Evolutionary conservation across 2,797 vertebrate genomes (phyloP), one percentile per base, ranked within the genome.

Genomic region (Pseudocheirus occidentalis): DNA sequence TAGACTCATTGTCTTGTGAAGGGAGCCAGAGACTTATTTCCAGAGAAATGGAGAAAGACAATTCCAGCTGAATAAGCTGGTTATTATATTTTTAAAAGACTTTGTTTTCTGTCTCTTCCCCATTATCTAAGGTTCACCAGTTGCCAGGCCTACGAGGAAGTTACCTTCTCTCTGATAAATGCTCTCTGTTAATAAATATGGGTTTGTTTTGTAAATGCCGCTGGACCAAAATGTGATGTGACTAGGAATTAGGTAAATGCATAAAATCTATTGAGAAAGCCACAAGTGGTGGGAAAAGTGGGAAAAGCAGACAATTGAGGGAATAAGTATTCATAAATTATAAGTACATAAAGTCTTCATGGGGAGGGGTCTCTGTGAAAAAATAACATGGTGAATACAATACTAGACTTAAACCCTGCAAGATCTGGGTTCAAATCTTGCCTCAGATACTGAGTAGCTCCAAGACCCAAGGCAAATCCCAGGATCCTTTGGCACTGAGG

Each of bases 211-310:
- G 16, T 90, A 56, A 92, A 62, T 53, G 55, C 52, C 90, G 13
- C 55, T 58, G 93, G 59, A 66, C 14, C 31, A 90, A 40, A 89
- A 24, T 24, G 89, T 50, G 90, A 34, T 40, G 62, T 90, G 53
- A 56, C 29, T 66, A 92, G 27, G 14, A 94, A 93, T 92, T 58
- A 94, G 91, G n/a, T 28, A 92, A 92, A 55, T 40, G 10, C 93
- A 0, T 92, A n/a, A 1, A 50, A 24, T 53, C 54, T 95, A 28
- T 53, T 50, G 90, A 94, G 21, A 29, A 81, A 92, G 91, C 28
- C 91, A 58, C 50, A 94, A 87, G 56, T 93, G 95, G 66, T 91
- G 53, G 28, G 28, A 94, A 95, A 93, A 91, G 56, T 90, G 50
- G 1, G n/a, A 91, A 93, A 90, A 7, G 1, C 46, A 28, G 18